Base-by-base conservation (phyloP, 2,888 invertebrate genomes). In the Leucania comma region DNA sequence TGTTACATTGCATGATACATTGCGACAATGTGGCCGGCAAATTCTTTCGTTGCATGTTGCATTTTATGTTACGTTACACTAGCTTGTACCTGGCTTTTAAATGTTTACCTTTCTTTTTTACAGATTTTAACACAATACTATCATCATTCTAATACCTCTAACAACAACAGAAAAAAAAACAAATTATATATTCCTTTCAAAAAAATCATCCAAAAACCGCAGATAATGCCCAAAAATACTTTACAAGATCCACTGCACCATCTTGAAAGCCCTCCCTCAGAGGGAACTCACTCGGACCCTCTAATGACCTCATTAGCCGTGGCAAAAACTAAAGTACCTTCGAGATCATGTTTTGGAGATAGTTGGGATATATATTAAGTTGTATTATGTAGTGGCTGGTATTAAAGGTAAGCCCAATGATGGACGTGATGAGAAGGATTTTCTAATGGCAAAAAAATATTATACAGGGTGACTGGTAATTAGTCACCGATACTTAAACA, bases 301-400 rank as follows among this genome's bases (percentile, higher is more conserved):
- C 88, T 91, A 91, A 91, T 88, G 91, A 90, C 89, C 85, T 86
- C 90, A 90, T 91, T 91, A 91, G 89, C 64, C 65, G 75, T 57
- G 68, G 83, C 87, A 88, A 88, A 89, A 87, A 87, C 85, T 76
- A 74, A 78, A 79, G 80, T 80, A 78, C 78, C 69, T 58, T n/a
- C 74, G 63, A 65, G 75, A 83, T 82, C 81, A 85, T 78, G 83
- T 50, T 74, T 63, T 29, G 66, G 68, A 70, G 69, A 75, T 68
- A 68, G 56, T 54, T 29, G 50, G 66, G 32, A 72, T 64, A 64
- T 72, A 77, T 81, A 80, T 69, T 68, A 70, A 48, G 68, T 65
- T 75, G 75, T 81, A 59, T 78, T 81, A 75, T 80, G 79, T 78
- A 51, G 51, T 65, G 29, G 9, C 8, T 17, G 42, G 53, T 26